These are phyloP conservation scores for Sebastes cheni DNA, from an alignment of 2,797 vertebrate species.

Conservation along the genomic window DNA sequence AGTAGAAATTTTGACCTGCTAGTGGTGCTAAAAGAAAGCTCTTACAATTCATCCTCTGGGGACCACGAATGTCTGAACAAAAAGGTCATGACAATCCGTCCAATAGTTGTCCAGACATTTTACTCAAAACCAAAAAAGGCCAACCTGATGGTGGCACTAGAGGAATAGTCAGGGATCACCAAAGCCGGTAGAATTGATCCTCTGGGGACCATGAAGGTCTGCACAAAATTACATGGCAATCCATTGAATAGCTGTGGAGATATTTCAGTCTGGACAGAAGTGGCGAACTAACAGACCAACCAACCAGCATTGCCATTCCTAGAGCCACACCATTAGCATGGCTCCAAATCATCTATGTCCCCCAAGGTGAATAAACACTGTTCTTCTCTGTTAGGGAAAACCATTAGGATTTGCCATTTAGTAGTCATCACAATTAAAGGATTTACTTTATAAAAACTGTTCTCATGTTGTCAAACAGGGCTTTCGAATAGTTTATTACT, in stretches of 20 bases:
- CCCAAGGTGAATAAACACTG: not conserved
- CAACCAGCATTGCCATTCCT: not conserved
- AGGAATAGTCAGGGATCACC: not conserved
- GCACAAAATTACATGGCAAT: not conserved
- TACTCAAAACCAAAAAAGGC: not conserved
- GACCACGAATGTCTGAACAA: not conserved
- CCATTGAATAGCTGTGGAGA: not conserved
- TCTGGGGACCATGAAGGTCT: not conserved
- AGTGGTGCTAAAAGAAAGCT: not conserved
- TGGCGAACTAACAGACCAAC: too few relatives aligned
- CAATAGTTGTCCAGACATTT: not conserved
- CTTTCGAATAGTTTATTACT: not conserved
- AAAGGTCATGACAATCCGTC: too few relatives aligned
- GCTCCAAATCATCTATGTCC: too few relatives aligned
- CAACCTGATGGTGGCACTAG: not conserved
- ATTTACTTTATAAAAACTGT: slow-evolving; percentile 9
- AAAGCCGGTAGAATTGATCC: not conserved
- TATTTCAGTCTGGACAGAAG: not conserved
- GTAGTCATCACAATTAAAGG: not conserved
- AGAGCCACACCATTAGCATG: not conserved
- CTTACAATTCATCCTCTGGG: not conserved
- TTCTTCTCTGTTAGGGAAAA: not conserved
- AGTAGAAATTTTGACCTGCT: not conserved
- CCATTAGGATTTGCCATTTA: not conserved
- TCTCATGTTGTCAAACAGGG: not conserved